Percentiles rank a stretch among this genome's conserved stretches.
Evolutionary conservation across 2,797 vertebrate species (phyloP).

Genomic region (Chiroxiphia lanceolata): DNA sequence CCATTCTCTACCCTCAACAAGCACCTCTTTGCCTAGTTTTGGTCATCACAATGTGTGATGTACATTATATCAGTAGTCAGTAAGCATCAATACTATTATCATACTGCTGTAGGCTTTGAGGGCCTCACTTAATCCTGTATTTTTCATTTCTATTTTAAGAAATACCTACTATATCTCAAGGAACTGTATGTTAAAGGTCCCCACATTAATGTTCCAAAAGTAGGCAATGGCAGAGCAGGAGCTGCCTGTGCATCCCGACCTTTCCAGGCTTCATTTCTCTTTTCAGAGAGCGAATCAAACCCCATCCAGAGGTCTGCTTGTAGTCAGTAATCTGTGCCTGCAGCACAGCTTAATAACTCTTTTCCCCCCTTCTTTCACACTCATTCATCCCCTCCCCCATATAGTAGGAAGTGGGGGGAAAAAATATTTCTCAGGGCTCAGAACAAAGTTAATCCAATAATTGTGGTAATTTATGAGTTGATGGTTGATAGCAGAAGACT

Average conservation of each 20-base stretch:
- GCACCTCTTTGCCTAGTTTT: not conserved
- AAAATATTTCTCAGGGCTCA: not conserved
- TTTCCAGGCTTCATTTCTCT: not conserved
- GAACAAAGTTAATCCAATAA: constrained; percentile 29
- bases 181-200: not conserved
- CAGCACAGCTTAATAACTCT: not conserved
- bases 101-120: not conserved
- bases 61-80: not conserved
- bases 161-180: not conserved
- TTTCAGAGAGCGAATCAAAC: not conserved
- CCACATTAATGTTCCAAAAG: fast-evolving
- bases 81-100: not conserved
- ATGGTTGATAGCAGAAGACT: not conserved
- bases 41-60: too few relatives aligned
- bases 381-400: not conserved
- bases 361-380: not conserved
- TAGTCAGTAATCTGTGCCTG: not conserved
- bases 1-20: not conserved
- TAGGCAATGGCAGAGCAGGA: not conserved
- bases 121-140: not conserved
- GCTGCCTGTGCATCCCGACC: not conserved
- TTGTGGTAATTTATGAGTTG: constrained; percentile 12
- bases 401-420: not conserved
- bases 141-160: not conserved
- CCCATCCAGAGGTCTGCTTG: not conserved